A percentile compares a stretch with the other conserved stretches of the same genome.
phyloP scores from a whole-genome alignment of 2,797 vertebrate genomes.

The Macropus fuliginosus region DNA sequence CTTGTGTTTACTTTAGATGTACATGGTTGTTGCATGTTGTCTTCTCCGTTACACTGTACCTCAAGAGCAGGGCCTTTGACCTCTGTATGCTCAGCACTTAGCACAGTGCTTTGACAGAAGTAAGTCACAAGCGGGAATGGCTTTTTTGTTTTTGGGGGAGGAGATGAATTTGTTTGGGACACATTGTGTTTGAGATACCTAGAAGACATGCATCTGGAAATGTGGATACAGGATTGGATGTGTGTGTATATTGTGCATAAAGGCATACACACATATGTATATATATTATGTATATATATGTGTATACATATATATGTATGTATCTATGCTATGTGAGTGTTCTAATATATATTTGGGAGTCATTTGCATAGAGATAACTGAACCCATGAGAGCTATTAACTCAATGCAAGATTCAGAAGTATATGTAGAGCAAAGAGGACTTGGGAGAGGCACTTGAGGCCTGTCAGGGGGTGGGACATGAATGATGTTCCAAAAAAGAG shows the following conservation, averaged over 20 bases:
- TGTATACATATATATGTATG: neutral
- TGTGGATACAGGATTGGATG: neutral
- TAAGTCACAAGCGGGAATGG: neutral
- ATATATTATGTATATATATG: neutral
- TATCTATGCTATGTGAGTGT: neutral
- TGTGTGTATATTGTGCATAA: neutral
- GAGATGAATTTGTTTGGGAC: neutral
- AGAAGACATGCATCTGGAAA: neutral
- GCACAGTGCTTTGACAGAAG: neutral
- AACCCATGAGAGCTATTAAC: neutral
- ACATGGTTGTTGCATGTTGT: neutral
- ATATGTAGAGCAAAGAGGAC: neutral
- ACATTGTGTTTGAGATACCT: neutral
- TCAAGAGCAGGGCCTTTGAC: neutral
- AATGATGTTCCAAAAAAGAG: neutral
- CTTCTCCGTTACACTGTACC: neutral
- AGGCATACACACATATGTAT: neutral
- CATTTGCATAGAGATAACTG: neutral
- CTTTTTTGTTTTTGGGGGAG: neutral
- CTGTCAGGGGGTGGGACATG: neutral
- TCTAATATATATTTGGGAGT: neutral
- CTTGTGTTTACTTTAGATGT: neutral
- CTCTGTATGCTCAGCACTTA: neutral
- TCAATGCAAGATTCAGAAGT: neutral
- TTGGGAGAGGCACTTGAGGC: neutral